These are phyloP conservation scores for Antechinus stuartii DNA, from an alignment of 2,113 vertebrate genomes.

Conservation along the genomic window DNA sequence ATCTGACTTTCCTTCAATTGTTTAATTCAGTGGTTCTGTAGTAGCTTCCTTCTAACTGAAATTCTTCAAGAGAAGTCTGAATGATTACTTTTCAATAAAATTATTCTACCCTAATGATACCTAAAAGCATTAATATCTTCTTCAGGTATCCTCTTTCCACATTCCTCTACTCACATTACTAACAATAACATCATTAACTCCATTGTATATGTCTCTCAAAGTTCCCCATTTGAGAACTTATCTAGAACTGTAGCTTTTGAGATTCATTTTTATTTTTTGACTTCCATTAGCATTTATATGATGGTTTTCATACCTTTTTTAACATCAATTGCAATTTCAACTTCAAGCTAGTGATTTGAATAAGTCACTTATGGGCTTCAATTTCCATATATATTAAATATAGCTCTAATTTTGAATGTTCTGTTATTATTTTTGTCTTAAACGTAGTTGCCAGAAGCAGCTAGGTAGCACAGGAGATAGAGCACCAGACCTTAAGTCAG, in stretches of 20 bases:
- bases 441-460: too few relatives aligned
- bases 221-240: neutral
- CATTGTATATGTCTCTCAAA: neutral
- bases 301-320: neutral
- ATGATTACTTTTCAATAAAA: neutral
- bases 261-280: neutral
- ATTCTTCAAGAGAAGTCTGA: neutral
- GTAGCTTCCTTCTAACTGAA: neutral
- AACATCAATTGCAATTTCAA: neutral
- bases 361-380: neutral
- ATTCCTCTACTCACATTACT: neutral
- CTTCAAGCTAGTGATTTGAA: neutral
- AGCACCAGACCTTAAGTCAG: too few relatives aligned
- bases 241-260: neutral
- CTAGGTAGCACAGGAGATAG: too few relatives aligned
- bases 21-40: neutral
- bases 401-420: neutral
- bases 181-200: neutral
- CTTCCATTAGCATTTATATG: neutral
- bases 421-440: neutral
- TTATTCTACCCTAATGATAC: neutral
- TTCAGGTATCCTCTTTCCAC: neutral
- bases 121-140: neutral
- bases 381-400: neutral
- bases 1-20: neutral